These are phyloP conservation scores for Melanargia galathea DNA, from an alignment of 2,888 invertebrate genomes.

Conservation along the genomic window DNA sequence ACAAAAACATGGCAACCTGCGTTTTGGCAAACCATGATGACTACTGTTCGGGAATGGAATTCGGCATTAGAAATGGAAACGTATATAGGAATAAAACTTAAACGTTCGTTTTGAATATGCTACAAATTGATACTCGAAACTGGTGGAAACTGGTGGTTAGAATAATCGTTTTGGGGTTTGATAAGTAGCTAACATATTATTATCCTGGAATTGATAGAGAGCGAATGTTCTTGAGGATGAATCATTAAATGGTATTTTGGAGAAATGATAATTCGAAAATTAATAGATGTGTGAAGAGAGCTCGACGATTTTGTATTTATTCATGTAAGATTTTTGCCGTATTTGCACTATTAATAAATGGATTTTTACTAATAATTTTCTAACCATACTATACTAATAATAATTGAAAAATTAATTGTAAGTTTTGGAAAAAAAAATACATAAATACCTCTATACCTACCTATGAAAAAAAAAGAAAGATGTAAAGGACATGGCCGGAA, in stretches of 20 bases:
- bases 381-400: no score
- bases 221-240: conserved; percentile 8
- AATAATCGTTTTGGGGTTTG: conserved; percentile 32
- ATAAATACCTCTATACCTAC: no score
- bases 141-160: conserved; percentile 43
- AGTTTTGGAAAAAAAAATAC: no score
- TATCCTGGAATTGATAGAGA: conserved; percentile 17
- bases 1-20: conserved; percentile 61
- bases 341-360: no score
- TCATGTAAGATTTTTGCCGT: no score
- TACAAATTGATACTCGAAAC: conserved; percentile 50
- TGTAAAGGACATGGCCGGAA: no score
- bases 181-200: conserved; percentile 34
- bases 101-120: conserved; percentile 48
- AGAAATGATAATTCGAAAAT: conserved; percentile 12
- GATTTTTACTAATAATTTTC: no score
- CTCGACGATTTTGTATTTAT: background rate
- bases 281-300: background rate
- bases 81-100: conserved; percentile 52
- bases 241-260: conserved; percentile 5
- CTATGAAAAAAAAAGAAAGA: no score
- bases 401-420: no score
- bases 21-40: conserved; percentile 61
- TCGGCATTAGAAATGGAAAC: conserved; percentile 49
- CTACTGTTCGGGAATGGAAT: conserved; percentile 54